Evolutionary conservation across 2,113 vertebrate genomes (phyloP).

Genomic region (Sminthopsis crassicaudata): DNA sequence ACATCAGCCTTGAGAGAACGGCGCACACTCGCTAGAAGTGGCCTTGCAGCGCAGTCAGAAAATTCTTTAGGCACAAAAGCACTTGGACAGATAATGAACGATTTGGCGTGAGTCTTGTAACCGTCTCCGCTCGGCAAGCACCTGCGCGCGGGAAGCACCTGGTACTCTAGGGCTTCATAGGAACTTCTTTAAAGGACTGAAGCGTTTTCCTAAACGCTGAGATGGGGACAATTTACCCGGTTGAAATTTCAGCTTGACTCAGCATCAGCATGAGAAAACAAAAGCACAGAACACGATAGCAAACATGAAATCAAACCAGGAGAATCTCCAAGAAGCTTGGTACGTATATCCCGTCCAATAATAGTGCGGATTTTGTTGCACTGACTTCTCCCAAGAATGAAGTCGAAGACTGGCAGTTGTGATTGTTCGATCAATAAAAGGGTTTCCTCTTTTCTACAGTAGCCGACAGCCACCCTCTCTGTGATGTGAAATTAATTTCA

Average conservation of each 20-base stretch:
- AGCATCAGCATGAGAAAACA: not conserved
- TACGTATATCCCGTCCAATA: not conserved
- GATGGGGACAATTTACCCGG: not conserved
- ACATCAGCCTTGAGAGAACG: not conserved
- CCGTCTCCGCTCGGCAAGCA: not conserved
- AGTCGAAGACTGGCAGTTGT: not conserved
- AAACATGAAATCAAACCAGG: not conserved
- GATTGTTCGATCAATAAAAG: constrained; percentile 44
- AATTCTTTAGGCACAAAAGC: not conserved
- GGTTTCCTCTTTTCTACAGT: constrained; percentile 38
- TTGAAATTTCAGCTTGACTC: not conserved
- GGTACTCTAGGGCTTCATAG: not conserved
- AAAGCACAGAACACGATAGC: not conserved
- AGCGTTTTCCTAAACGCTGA: not conserved
- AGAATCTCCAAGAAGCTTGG: not conserved
- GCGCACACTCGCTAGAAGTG: not conserved
- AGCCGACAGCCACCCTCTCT: constrained; percentile 15
- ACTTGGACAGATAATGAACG: not conserved
- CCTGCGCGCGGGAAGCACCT: not conserved
- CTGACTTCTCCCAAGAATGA: not conserved
- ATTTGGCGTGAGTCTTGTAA: not conserved
- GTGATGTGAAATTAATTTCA: constrained; percentile 19
- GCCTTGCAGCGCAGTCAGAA: not conserved
- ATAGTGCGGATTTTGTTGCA: not conserved
- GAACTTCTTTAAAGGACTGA: not conserved